Evolutionary conservation across 2,797 vertebrate species (phyloP), one percentile per base, ranked within the genome.

Genomic region (Malacoctenus gilli): DNA sequence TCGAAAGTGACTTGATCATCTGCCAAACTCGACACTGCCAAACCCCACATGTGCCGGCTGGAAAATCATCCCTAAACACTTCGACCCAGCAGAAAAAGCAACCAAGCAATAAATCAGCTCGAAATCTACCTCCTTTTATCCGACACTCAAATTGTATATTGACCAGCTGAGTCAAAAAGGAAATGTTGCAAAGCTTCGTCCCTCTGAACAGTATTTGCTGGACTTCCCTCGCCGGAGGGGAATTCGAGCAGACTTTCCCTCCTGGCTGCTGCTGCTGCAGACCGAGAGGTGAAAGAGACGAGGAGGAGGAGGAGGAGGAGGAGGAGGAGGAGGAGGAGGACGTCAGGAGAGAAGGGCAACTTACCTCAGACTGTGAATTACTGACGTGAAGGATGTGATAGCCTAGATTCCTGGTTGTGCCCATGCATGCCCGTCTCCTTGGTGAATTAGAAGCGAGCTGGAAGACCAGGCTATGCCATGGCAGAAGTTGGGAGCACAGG

Each of bases 361-460:
- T 96, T 93, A 96, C 95, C 96, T 95, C 90, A 87, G 83, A 83
- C 79, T 78, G 82, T 73, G 76, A 80, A 86, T 88, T 85, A 91
- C 81, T 85, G 94, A 83, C 62, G 87, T 75, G 75, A 82, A 90
- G 91, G 85, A 79, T 80, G 87, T 89, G 85, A 89, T 82, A 76
- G 84, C 82, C 88, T 83, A 77, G 89, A 92, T 87, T 88, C 89
- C 74, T 9, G 39, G 72, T 82, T 80, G 56, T 80, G 90, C 79
- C 85, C 76, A 65, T 79, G 87, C 94, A 95, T 95, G 87, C 79
- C 82, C 48, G 70, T 86, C 80, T 69, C 75, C 76, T 85, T 75
- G 86, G 83, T 76, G 84, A 77, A 69, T 78, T 77, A 80, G 85
- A 90, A 59, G 88, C 85, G 69, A 76, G 59, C 86, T 84, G 64